Evolutionary conservation across 2,888 invertebrate species (phyloP), one percentile per base, ranked within the genome.

Genomic region (Heliconius erato): DNA sequence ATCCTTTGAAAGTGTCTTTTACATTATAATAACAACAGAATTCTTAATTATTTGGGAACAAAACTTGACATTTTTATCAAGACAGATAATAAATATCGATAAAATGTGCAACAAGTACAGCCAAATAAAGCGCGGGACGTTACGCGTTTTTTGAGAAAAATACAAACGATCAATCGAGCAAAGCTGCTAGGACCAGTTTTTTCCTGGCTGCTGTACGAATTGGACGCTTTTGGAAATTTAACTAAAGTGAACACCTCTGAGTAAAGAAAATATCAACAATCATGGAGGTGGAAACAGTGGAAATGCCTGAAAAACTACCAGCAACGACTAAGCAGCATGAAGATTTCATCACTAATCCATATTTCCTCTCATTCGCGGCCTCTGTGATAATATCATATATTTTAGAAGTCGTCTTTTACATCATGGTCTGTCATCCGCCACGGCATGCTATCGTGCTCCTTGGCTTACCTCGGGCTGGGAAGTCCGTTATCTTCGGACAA

Each of bases 71-170:
- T 35, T 23, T 35, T 2, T 35, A 9, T 23, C 32, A 32, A 35
- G 7, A 35, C 68, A 69, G 68, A 69, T 35, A 69, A 35, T 23
- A 69, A 69, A 69, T 69, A 32, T 69, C 68, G 68, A 35, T 69
- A 35, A 69, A 35, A 23, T 32, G 23, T 69, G 68, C 68, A 69
- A 69, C 68, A 69, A 35, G 68, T 69, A 35, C 35, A 69, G 35
- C 35, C 16, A 32, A 69, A 69, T 69, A 69, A 68, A 69, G 68
- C 68, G 68, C 68, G 68, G 68, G 68, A 69, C 32, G 68, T 11
- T n/a, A 63, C 32, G 35, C 68, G 19, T 23, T 35, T 11, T 63
- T 63, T n/a, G 35, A 32, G 23, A 35, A 35, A 35, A 23, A 69
- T 19, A 35, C 23, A 69, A 26, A 0, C 68, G 68, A 68, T 68